Conservation (phyloP, 92 coral and sea anemone species). For the Chrysogorgia sp. region DNA sequence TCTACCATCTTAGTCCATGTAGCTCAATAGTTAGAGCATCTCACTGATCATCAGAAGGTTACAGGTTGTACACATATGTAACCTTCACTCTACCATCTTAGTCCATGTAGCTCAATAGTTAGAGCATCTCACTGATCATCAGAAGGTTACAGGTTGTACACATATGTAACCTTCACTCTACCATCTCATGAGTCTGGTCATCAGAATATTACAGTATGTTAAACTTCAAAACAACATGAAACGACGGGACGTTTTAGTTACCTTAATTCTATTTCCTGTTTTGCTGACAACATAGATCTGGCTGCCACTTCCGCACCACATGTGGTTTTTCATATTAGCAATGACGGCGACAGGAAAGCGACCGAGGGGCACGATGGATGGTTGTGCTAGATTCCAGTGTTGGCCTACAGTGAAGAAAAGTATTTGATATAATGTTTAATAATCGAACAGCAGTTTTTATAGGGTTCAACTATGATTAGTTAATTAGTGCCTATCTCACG, state of each 20-base stretch:
- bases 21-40: too few species aligned
- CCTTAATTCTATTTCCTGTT: conserved; percentile 77
- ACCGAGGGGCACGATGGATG: conserved; percentile 79
- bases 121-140: too few species aligned
- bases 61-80: too few species aligned
- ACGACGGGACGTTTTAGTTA: conserved; percentile 27
- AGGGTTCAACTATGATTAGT: neutral
- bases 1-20: too few species aligned
- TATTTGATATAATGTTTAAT: too few species aligned
- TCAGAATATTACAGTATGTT: neutral
- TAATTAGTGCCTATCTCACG: neutral
- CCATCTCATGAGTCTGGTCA: too few species aligned
- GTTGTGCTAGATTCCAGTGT: conserved; percentile 90
- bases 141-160: too few species aligned
- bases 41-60: too few species aligned
- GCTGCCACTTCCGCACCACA: conserved; percentile 96
- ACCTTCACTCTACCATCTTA: too few species aligned
- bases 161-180: too few species aligned
- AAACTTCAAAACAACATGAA: neutral
- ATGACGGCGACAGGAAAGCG: conserved; percentile 77
- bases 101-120: too few species aligned
- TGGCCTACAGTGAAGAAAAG: conserved; percentile 54
- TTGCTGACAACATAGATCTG: conserved; percentile 72
- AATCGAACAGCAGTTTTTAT: too few species aligned
- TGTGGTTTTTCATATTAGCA: conserved; percentile 63